phyloP scores from a whole-genome alignment of 2,888 invertebrate genomes.

The Barypeithes pellucidus region DNA sequence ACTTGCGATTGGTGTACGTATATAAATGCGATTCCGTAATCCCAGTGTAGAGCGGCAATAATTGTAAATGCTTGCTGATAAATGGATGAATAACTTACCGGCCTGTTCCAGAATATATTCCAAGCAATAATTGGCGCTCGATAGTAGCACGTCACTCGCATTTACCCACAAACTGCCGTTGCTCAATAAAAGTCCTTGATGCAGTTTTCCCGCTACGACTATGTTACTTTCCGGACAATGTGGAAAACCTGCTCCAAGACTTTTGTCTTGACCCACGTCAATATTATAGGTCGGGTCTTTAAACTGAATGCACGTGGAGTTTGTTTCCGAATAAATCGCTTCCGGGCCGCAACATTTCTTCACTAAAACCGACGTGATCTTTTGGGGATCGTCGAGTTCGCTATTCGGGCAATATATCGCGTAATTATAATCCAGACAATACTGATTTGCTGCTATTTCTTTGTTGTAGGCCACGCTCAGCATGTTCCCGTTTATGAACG shows the following conservation, averaged over 20 bases:
- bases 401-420: slow-evolving; percentile 77
- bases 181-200: slow-evolving; percentile 71
- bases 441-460: slow-evolving; percentile 74
- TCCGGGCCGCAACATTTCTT: slow-evolving; percentile 83
- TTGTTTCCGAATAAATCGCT: slow-evolving; percentile 76
- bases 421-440: slow-evolving; percentile 80
- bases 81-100: slow-evolving; percentile 64
- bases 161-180: slow-evolving; percentile 74
- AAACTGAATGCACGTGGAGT: slow-evolving; percentile 70
- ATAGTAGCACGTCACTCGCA: slow-evolving; percentile 68
- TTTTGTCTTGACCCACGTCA: slow-evolving; percentile 63
- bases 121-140: slow-evolving; percentile 70
- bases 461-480: slow-evolving; percentile 72
- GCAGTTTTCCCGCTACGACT: slow-evolving; percentile 74
- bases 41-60: too few species aligned
- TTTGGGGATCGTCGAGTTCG: slow-evolving; percentile 56
- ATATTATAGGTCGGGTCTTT: slow-evolving; percentile 64
- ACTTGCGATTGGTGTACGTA: too few species aligned
- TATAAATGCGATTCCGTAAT: too few species aligned
- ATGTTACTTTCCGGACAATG: slow-evolving; percentile 67
- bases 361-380: slow-evolving; percentile 65
- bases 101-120: slow-evolving; percentile 70
- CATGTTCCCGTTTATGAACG: slow-evolving; percentile 78
- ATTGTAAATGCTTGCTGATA: too few species aligned
- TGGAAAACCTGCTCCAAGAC: slow-evolving; percentile 65